A percentile compares a stretch with the other conserved stretches of the same genome.
These are phyloP conservation scores for Phyto melanocephala DNA, from an alignment of 2,888 invertebrate genomes.

Conservation along the genomic window DNA sequence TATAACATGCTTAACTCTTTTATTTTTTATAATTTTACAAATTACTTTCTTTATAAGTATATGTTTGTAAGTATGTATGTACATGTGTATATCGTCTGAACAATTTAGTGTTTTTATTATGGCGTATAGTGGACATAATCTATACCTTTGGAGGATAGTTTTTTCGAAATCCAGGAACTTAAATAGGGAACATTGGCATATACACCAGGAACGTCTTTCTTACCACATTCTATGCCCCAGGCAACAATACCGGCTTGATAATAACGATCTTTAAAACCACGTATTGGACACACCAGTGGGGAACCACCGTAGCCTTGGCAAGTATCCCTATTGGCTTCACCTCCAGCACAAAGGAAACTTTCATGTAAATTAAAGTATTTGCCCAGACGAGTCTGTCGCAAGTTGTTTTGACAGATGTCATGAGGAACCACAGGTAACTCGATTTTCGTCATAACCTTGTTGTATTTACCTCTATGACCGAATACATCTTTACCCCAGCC, in stretches of 20 bases:
- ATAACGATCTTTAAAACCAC: constrained; percentile 70
- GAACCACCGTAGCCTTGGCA: constrained; percentile 90
- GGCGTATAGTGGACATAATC: constrained; percentile 68
- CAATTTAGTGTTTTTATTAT: constrained; percentile 44
- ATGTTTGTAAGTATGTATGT: no score
- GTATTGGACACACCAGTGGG: constrained; percentile 86
- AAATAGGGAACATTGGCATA: constrained; percentile 85
- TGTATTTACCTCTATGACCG: constrained; percentile 80
- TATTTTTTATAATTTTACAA: no score
- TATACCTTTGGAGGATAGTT: constrained; percentile 71
- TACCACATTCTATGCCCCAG: constrained; percentile 90
- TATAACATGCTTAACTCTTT: no score
- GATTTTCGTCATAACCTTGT: constrained; percentile 84
- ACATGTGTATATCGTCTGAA: no score
- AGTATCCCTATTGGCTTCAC: constrained; percentile 85
- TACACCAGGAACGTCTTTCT: constrained; percentile 84
- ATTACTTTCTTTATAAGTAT: no score
- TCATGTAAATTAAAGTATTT: constrained; percentile 83
- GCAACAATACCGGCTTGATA: constrained; percentile 84
- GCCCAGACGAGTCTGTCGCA: constrained; percentile 85
- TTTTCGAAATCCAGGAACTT: constrained; percentile 85
- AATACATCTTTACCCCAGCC: constrained; percentile 77
- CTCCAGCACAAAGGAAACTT: constrained; percentile 89
- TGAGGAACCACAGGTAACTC: constrained; percentile 85
- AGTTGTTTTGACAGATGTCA: constrained; percentile 77